These are phyloP conservation scores for Cathartes aura DNA, from an alignment of 2,113 vertebrate species.

Conservation along the genomic window DNA sequence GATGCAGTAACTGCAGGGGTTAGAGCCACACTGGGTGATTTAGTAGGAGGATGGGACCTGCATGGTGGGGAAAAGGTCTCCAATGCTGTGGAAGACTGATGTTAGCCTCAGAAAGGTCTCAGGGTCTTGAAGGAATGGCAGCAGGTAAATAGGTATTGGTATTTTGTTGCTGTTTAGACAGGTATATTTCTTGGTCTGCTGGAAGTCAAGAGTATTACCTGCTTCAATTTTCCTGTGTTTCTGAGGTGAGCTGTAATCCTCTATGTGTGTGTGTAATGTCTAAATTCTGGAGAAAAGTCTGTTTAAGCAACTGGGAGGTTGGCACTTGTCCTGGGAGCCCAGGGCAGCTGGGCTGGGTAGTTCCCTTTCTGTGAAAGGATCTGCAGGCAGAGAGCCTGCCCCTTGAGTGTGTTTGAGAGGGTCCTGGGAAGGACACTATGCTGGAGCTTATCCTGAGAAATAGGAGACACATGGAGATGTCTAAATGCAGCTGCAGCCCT, in stretches of 20 bases:
- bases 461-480: accelerated
- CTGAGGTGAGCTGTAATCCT: background rate
- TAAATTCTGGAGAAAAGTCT: background rate
- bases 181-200: background rate
- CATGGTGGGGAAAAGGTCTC: background rate
- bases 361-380: background rate
- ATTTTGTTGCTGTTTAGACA: background rate
- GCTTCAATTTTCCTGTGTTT: background rate
- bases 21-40: accelerated
- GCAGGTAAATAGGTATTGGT: background rate
- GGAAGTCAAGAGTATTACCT: background rate
- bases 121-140: background rate
- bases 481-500: background rate
- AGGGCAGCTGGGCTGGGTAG: background rate
- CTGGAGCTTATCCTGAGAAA: background rate
- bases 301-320: background rate
- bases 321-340: background rate
- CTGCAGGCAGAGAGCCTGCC: background rate
- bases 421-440: accelerated
- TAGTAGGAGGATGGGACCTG: accelerated
- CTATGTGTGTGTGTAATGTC: background rate
- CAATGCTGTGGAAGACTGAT: background rate
- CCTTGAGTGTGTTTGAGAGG: background rate
- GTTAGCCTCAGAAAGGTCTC: background rate
- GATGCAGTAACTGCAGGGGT: accelerated